These are phyloP conservation scores for Kryptolebias marmoratus DNA, from an alignment of 2,113 vertebrate genomes.

Conservation along the genomic window DNA sequence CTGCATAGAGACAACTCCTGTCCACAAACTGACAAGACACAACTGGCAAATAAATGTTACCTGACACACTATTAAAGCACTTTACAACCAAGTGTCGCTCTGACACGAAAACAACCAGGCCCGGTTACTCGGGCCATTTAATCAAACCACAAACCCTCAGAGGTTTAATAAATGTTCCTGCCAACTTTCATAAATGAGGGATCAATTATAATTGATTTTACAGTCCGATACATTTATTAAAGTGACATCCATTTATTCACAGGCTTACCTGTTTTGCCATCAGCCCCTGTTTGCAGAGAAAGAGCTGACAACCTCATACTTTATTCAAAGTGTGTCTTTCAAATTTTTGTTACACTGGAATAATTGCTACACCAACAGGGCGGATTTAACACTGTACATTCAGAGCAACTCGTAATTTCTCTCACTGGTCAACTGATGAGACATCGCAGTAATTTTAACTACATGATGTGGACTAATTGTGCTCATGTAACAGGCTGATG, in stretches of 20 bases:
- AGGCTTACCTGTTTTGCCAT: slow-evolving; percentile 72
- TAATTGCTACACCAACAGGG: slow-evolving; percentile 55
- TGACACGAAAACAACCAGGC: slow-evolving; percentile 67
- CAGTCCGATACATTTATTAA: slow-evolving; percentile 83
- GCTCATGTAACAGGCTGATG: slow-evolving; percentile 52
- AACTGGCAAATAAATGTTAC: slow-evolving; percentile 62
- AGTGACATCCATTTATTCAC: slow-evolving; percentile 81
- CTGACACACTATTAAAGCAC: slow-evolving; percentile 69
- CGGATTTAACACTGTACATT: slow-evolving; percentile 15
- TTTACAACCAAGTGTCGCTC: slow-evolving; percentile 63
- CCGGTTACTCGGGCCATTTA: slow-evolving; percentile 65
- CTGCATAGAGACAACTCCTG: slow-evolving; percentile 34
- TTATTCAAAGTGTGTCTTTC: slow-evolving; percentile 56
- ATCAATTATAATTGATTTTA: slow-evolving; percentile 85
- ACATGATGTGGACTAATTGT: slow-evolving; percentile 50
- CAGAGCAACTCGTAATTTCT: slow-evolving; percentile 52
- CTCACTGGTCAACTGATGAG: slow-evolving; percentile 45
- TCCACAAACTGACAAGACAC: slow-evolving; percentile 53
- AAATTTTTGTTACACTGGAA: slow-evolving; percentile 57
- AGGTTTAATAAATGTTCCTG: slow-evolving; percentile 82
- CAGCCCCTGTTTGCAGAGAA: slow-evolving; percentile 47
- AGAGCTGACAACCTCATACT: slow-evolving; percentile 35
- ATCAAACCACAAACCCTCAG: slow-evolving; percentile 76
- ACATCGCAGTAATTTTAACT: slow-evolving; percentile 62
- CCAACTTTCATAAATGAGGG: slow-evolving; percentile 80